Base-by-base conservation (phyloP, 2,797 vertebrate genomes). In the Syngnathus rostellatus region DNA sequence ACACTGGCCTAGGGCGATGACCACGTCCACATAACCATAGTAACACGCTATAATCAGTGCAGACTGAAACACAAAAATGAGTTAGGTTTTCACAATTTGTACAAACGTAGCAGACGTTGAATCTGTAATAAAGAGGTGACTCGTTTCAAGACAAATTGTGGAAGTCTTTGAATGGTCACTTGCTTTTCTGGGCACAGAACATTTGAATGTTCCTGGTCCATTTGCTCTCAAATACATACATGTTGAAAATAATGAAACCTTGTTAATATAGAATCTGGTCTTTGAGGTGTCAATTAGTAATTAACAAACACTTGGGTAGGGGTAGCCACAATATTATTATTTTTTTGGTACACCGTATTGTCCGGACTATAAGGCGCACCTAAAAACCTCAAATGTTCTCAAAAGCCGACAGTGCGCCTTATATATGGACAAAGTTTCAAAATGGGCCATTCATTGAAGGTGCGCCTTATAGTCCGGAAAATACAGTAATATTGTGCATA, bases 1-100 rank as follows among this genome's bases (percentile, higher is more conserved):
- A 72, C 97, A 99, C 66, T 96, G 94, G 21, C 94, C 88, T 37
- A 99, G 92, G 61, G 93, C 92, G 43, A 97, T 93, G 83, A 97
- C 94, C 60, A 94, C 88, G 12, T 97, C 94, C 89, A 97, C 90
- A 64, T 93, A 97, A 40, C 97, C 97, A 23, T 94, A 92, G 90
- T 97, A 98, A 82, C 96, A 99, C 23, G 97, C 97, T 72, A 95
- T 21, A 0, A 98, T 96, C 79, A 99, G 91, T 68, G 94, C 93
- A 16, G 94, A 94, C 97, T 99, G 81, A 67, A 83, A 85, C 50
- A 71, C 45, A 82, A 62, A 75, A 17, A 46, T 5, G 43, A n/a
- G 12, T 63, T 17, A 37, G 21, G 4, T n/a, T 19, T 19, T 59
- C 37, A 39, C 37, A 59, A 59, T 16, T 8, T 39, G 57, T 8